Evolutionary conservation across 2,888 invertebrate genomes (phyloP), one percentile per base, ranked within the genome.

Genomic region (Seira ritae): DNA sequence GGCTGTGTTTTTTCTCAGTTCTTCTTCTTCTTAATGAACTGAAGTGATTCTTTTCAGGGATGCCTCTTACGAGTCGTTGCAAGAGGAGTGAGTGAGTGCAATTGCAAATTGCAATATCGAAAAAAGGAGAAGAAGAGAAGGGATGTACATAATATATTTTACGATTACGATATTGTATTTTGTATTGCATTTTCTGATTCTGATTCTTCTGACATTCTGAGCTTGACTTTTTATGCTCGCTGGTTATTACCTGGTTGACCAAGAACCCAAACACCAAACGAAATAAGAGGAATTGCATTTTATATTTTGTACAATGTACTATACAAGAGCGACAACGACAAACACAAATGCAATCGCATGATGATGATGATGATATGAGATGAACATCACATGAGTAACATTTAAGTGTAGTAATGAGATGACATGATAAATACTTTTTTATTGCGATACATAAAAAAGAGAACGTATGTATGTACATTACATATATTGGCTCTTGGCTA

Each of bases 181-280:
- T 50, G 19, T n/a, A 24, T 76, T 20, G 37, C 20, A 42, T 23
- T 67, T 50, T 31, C 19, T 60, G 42, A 23, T 67, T 22, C 15
- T 50, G n/a, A 20, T n/a, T 24, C 19, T 37, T 42, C 17, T 46
- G 22, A 12, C 23, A 15, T 55, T 60, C 62, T 55, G n/a, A n/a
- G n/a, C n/a, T n/a, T n/a, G n/a, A n/a, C 62, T 65, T 65, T 19
- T 65, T 65, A 20, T 22, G 22, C 60, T 60, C 24, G 71, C 19
- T 71, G 73, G 42, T 80, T 73, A 80, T 80, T 80, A 80, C 73
- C 80, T 80, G 80, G 72, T 80, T 80, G 80, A 80, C 80, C 80
- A 80, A 72, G 80, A 80, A 72, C 67, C 73, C 62, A 17, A 37
- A 15, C 17, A 65, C 15, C 50, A 24, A 75, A 42, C 37, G 65